phyloP scores from a whole-genome alignment of 2,797 vertebrate genomes.

The Anabacerthia variegaticeps region DNA sequence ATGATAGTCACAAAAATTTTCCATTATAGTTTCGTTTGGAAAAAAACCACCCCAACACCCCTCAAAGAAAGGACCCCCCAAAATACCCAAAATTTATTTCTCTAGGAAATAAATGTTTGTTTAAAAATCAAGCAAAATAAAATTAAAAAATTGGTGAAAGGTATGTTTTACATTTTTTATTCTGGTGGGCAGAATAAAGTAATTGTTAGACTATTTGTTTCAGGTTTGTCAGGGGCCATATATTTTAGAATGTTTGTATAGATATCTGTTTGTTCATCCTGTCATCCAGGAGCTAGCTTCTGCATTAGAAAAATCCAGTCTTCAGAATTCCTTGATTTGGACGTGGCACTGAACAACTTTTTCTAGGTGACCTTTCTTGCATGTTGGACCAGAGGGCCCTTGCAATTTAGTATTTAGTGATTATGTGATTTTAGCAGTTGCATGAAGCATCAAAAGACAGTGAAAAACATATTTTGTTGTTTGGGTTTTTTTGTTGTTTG shows the following conservation, averaged over 20 bases:
- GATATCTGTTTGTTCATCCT: neutral
- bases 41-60: neutral
- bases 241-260: neutral
- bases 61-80: rapidly evolving
- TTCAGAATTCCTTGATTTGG: neutral
- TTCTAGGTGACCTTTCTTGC: neutral
- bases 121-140: neutral
- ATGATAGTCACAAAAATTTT: neutral
- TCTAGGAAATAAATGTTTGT: neutral
- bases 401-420: neutral
- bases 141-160: neutral
- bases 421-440: neutral
- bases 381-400: neutral
- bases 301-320: neutral
- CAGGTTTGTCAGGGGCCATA: neutral
- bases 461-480: neutral
- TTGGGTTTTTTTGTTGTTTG: neutral
- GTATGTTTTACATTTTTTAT: neutral
- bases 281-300: neutral
- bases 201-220: neutral
- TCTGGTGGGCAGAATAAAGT: neutral
- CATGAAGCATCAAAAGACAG: neutral
- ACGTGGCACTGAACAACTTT: neutral
- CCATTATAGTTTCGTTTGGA: neutral
- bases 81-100: neutral